Evolutionary conservation across 2,888 invertebrate species (phyloP).

Genomic region (Rhogogaster chlorosoma): DNA sequence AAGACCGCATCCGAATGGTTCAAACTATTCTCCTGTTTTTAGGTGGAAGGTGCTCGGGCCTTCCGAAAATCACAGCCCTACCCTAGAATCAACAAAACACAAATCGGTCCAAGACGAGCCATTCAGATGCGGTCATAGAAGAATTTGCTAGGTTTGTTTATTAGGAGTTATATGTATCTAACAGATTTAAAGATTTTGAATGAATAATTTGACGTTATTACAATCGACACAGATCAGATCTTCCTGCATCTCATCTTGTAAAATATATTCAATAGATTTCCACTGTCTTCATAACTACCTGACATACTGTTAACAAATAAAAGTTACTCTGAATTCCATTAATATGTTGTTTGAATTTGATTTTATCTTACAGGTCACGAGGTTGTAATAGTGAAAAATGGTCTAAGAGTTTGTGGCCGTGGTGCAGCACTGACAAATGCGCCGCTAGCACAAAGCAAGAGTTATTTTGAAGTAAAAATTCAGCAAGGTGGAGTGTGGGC

Average conservation of each 20-base stretch:
- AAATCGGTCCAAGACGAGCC: constrained; percentile 17
- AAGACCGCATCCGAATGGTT: constrained; percentile 23
- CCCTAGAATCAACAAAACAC: constrained; percentile 13
- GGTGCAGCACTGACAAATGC: constrained; percentile 97
- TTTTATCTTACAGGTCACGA: constrained; percentile 87
- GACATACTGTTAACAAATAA: not conserved
- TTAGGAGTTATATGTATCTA: not conserved
- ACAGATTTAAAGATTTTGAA: not conserved
- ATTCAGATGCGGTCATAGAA: constrained; percentile 4
- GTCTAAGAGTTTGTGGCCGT: constrained; percentile 95
- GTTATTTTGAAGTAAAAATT: constrained; percentile 98
- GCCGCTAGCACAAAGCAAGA: constrained; percentile 97
- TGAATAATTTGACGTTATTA: not conserved
- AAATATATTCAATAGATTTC: not conserved
- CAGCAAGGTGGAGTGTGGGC: constrained; percentile 99
- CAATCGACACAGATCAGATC: not conserved
- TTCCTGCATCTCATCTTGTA: not conserved
- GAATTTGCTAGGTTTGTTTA: constrained; percentile 28
- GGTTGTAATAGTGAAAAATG: constrained; percentile 97
- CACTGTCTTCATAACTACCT: not conserved
- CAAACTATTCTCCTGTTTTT: constrained; percentile 27
- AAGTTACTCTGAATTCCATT: not conserved
- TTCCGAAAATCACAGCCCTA: constrained; percentile 15
- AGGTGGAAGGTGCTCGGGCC: not conserved
- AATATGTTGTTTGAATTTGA: not conserved